Percentiles rank a stretch among this genome's conserved stretches.
Conservation (phyloP, 64 coral and sea anemone genomes). For the Stichodactyla helianthus region DNA sequence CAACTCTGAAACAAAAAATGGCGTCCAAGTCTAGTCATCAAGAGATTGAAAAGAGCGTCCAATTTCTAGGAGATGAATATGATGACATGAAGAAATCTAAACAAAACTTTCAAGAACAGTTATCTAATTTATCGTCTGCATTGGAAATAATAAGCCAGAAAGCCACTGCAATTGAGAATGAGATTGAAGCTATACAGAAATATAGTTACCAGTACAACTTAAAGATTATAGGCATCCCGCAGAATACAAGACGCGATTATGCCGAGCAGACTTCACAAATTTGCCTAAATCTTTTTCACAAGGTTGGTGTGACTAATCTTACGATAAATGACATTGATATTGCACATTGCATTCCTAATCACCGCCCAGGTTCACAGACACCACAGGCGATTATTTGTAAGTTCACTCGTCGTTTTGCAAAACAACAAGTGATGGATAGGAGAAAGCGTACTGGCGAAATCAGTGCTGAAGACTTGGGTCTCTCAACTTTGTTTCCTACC, state of each 20-base stretch:
- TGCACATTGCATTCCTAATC: slow-evolving; percentile 15
- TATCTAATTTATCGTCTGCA: too few relatives aligned
- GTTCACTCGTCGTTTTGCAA: neutral
- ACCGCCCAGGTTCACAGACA: neutral
- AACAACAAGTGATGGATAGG: too few relatives aligned
- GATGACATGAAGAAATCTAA: too few relatives aligned
- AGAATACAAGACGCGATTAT: slow-evolving; percentile 1
- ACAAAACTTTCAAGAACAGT: too few relatives aligned
- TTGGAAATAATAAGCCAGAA: too few relatives aligned
- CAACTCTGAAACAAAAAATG: too few relatives aligned
- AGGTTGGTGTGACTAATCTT: slow-evolving; percentile 5
- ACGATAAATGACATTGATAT: slow-evolving; percentile 31
- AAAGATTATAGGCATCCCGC: slow-evolving; percentile 22
- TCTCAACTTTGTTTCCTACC: too few relatives aligned
- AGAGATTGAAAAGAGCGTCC: too few relatives aligned
- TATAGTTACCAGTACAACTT: slow-evolving; percentile 47
- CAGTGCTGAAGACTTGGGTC: too few relatives aligned
- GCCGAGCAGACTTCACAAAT: slow-evolving; percentile 11
- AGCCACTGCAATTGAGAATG: neutral
- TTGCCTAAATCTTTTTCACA: slow-evolving; percentile 34
- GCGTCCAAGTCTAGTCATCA: too few relatives aligned
- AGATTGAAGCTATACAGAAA: neutral
- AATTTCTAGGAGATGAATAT: too few relatives aligned
- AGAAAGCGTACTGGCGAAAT: too few relatives aligned
- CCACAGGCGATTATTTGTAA: slow-evolving; percentile 27